Evolutionary conservation across 2,888 invertebrate species (phyloP), one percentile per base, ranked within the genome.

Genomic region (Drosophila meridiana): DNA sequence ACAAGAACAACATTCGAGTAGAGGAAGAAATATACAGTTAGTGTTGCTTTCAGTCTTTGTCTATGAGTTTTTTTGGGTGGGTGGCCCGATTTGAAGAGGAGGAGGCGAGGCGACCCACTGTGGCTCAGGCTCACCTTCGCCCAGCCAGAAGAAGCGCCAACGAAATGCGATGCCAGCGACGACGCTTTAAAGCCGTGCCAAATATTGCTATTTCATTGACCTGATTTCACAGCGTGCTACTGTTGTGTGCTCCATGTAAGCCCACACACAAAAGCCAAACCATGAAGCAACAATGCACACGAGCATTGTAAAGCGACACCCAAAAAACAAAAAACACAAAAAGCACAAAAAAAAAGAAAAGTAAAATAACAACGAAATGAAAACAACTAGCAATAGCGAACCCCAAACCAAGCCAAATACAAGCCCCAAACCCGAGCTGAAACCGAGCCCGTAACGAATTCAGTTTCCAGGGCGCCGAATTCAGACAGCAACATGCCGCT

Each of bases 201-300:
- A 87, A 87, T 83, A 80, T 88, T 88, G 86, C 84, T 86, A 85
- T 92, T 90, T 91, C 91, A 91, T 91, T 91, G 91, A 91, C 92
- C 91, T 92, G 87, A 89, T 91, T 91, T 86, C 64, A 53, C 48
- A 71, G 70, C 43, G 74, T 43, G 52, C 40, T 48, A 45, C 30
- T 57, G 48, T 56, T 59, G 63, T 47, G 66, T 59, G 71, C 70
- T 64, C 72, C 68, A 64, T 75, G 83, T 78, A 78, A 78, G 83
- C 89, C 78, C 86, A 78, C 80, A 77, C 74, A 77, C 74, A 72
- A 65, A 57, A 69, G 70, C 67, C 72, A 79, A 66, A 48, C 73
- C 80, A 82, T 83, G 84, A 83, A 89, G 85, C 85, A 85, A 85
- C 87, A 85, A 83, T 87, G 84, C 77, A 87, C 81, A 86, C 74